These are phyloP conservation scores for Caenorhabditis virilis DNA, from an alignment of 2,888 invertebrate genomes.

Conservation along the genomic window DNA sequence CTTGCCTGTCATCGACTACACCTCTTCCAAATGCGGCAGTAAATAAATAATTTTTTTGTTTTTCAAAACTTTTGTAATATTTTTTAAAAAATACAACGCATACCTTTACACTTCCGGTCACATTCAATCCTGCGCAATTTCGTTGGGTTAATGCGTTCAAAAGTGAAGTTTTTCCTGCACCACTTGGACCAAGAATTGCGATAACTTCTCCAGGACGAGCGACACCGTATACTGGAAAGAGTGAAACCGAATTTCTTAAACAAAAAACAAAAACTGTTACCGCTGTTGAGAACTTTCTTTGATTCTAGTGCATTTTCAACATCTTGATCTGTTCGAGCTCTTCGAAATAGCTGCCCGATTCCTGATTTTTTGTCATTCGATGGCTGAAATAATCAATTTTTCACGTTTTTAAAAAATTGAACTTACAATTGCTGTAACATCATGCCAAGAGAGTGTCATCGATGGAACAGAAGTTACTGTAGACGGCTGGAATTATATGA, in stretches of 20 bases:
- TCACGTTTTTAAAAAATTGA: not conserved
- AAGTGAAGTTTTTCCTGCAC: conserved; percentile 63
- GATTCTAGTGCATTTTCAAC: conserved; percentile 17
- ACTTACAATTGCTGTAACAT: conserved; percentile 50
- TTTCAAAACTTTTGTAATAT: not conserved
- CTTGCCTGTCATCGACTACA: conserved; percentile 10
- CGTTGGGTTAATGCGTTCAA: conserved; percentile 83
- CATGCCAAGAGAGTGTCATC: conserved; percentile 62
- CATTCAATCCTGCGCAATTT: conserved; percentile 50
- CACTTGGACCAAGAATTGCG: conserved; percentile 48
- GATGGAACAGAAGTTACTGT: conserved; percentile 52
- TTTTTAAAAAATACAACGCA: not conserved
- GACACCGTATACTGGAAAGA: conserved; percentile 55
- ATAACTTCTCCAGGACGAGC: conserved; percentile 63
- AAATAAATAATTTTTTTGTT: not conserved
- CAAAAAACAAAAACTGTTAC: too few relatives aligned
- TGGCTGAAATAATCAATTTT: too few relatives aligned
- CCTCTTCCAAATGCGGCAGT: not conserved
- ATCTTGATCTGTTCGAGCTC: not conserved
- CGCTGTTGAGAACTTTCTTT: conserved; percentile 16
- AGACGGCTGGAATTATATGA: conserved; percentile 35
- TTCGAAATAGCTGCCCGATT: not conserved
- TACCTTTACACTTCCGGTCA: conserved; percentile 45
- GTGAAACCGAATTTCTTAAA: too few relatives aligned
- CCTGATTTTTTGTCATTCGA: not conserved